A percentile compares a stretch with the other conserved stretches of the same genome.
phyloP scores from a whole-genome alignment of 2,113 vertebrate species.

The Chionodraco myersi region DNA sequence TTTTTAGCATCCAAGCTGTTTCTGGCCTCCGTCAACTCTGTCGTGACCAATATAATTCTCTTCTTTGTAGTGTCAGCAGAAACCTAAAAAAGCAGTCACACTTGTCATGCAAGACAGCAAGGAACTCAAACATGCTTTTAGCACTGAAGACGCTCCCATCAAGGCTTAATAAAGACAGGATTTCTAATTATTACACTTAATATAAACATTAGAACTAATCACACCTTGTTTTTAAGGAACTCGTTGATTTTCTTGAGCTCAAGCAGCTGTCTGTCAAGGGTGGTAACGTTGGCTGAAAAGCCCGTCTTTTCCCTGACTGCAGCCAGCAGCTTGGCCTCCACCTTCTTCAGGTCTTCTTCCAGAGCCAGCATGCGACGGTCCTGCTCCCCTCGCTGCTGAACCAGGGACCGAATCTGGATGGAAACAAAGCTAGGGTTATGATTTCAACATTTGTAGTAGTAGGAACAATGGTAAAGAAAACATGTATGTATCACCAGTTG shows the following conservation, averaged over 20 bases:
- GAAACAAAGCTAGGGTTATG: neutral
- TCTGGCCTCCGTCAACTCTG: constrained; percentile 92
- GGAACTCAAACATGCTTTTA: neutral
- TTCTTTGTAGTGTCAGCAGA: constrained; percentile 92
- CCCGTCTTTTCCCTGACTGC: constrained; percentile 90
- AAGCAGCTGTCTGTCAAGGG: constrained; percentile 89
- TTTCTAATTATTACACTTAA: constrained; percentile 1
- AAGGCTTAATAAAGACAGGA: neutral
- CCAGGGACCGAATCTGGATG: constrained; percentile 87
- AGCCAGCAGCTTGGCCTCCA: constrained; percentile 88
- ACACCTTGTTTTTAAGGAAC: constrained; percentile 93
- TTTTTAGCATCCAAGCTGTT: constrained; percentile 89
- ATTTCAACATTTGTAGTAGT: neutral
- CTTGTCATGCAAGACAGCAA: neutral
- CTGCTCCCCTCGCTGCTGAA: constrained; percentile 90
- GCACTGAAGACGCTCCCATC: neutral
- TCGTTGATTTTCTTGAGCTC: constrained; percentile 91
- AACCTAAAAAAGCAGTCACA: constrained; percentile 77
- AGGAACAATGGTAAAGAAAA: neutral
- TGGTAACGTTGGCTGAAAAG: constrained; percentile 86
- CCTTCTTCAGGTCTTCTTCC: constrained; percentile 89
- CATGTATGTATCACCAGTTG: neutral
- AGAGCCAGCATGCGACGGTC: constrained; percentile 85
- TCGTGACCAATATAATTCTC: constrained; percentile 88
- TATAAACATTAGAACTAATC: neutral